These are phyloP conservation scores for Fopius arisanus DNA, from an alignment of 1,140 invertebrate species.

Conservation along the genomic window DNA sequence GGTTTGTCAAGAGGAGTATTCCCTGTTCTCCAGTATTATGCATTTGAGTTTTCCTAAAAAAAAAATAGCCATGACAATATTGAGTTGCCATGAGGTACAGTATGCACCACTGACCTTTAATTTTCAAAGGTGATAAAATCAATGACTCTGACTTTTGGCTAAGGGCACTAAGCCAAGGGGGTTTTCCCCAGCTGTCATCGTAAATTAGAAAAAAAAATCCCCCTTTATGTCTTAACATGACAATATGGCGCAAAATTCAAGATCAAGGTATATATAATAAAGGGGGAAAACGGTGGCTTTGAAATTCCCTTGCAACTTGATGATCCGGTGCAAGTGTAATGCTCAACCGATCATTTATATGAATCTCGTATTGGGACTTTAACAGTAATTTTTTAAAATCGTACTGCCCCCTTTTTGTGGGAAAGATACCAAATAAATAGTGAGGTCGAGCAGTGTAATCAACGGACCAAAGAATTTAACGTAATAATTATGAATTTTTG, in stretches of 20 bases:
- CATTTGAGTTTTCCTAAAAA: neutral
- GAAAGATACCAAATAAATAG: slow-evolving; percentile 6
- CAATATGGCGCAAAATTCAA: neutral
- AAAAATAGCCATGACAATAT: neutral
- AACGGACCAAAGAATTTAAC: slow-evolving; percentile 10
- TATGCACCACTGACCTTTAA: neutral
- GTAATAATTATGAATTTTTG: slow-evolving; percentile 12
- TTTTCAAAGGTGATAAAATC: neutral
- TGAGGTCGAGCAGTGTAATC: slow-evolving; percentile 1
- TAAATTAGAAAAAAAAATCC: neutral
- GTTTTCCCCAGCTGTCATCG: neutral
- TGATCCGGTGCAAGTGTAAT: neutral
- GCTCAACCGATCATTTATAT: slow-evolving; percentile 1
- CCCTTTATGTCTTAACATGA: neutral
- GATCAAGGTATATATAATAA: neutral
- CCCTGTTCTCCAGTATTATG: neutral
- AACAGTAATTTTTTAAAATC: neutral
- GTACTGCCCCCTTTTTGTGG: slow-evolving; percentile 4
- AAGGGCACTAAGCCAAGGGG: neutral
- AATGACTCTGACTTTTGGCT: neutral
- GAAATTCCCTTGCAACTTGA: neutral
- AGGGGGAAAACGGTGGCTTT: neutral
- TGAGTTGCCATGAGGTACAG: neutral
- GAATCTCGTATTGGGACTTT: neutral
- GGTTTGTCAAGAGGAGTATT: slow-evolving; percentile 1